These are phyloP conservation scores for Galeopsomyia nigrocyanea DNA, from an alignment of 2,888 invertebrate genomes.

Conservation along the genomic window DNA sequence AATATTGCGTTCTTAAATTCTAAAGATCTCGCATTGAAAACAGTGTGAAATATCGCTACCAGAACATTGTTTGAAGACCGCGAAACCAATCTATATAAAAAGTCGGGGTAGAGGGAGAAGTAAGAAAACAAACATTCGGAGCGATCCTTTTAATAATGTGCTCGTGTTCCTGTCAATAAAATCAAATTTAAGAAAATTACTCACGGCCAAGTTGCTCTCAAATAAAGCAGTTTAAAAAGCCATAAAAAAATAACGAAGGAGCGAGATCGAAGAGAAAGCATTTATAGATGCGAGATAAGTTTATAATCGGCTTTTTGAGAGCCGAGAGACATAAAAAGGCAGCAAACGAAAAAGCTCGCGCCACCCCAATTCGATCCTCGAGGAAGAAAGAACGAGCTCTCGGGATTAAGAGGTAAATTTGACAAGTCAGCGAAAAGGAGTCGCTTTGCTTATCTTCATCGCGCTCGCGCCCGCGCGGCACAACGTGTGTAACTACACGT, in stretches of 20 bases:
- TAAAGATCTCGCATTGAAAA: no score
- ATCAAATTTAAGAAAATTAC: conserved; percentile 18
- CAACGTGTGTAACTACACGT: conserved; percentile 11
- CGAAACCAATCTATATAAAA: no score
- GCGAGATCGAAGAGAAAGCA: no score
- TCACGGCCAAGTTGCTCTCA: conserved; percentile 24
- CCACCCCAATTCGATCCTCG: conserved; percentile 29
- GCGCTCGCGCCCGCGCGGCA: neutral
- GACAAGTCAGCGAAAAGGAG: conserved; percentile 36
- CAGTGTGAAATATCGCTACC: no score
- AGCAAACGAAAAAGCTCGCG: neutral
- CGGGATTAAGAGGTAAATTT: conserved; percentile 45
- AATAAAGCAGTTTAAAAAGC: neutral
- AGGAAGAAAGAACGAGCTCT: neutral
- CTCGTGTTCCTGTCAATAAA: no score
- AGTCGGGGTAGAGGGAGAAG: no score
- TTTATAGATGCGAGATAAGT: conserved; percentile 12
- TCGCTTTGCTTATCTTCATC: conserved; percentile 4
- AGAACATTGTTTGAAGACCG: no score
- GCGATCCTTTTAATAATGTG: neutral
- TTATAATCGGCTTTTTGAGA: conserved; percentile 23
- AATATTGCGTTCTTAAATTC: no score
- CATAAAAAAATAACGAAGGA: neutral
- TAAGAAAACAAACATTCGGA: neutral
- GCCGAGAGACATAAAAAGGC: no score